Base-by-base conservation (phyloP, 2,797 vertebrate genomes). In the Anguilla megastoma region DNA sequence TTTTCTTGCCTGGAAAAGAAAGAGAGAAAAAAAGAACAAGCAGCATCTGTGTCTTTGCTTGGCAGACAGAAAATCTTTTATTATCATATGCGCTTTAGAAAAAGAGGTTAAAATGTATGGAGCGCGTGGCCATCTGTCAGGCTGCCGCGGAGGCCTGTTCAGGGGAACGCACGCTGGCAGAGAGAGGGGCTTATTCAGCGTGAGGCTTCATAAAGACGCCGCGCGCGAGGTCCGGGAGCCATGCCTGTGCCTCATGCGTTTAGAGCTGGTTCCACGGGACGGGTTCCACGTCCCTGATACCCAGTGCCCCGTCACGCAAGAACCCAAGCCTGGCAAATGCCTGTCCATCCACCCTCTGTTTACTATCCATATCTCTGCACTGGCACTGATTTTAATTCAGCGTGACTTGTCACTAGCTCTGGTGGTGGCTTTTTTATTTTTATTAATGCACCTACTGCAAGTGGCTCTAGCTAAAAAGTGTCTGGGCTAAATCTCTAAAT, bases 101-200 rank as follows among this genome's bases (percentile, higher is more conserved):
- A 87, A 86, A 76, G 30, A 76, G 45, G 90, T 88, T 88, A 90
- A 89, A 93, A 93, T 85, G 90, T 87, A 89, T 91, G 87, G 88
- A 90, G 91, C 88, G 88, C 87, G 86, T 84, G 89, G 85, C 8
- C 94, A 94, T 94, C 94, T 94, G 94, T 89, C 85, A 52, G 79
- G 48, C 86, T 82, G 89, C 36, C 88, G 86, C 88, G 14, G 16
- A 85, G 54, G 3, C 63, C 54, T 30, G 63, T 91, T 87, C 48
- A 87, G 88, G 58, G 83, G 85, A 48, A 86, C 89, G 48, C 12
- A 79, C 8, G 30, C 30, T 16, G 30, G 7, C 10, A 45, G 30
- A 16, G 30, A 79, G 10, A 41, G 74, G 84, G 90, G 87, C 88
- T 89, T 91, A 91, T 89, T 79, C 74, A 33, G 63, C n/a, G 79